phyloP scores from a whole-genome alignment of 2,888 invertebrate genomes.

The Drosophila tanythrix region DNA sequence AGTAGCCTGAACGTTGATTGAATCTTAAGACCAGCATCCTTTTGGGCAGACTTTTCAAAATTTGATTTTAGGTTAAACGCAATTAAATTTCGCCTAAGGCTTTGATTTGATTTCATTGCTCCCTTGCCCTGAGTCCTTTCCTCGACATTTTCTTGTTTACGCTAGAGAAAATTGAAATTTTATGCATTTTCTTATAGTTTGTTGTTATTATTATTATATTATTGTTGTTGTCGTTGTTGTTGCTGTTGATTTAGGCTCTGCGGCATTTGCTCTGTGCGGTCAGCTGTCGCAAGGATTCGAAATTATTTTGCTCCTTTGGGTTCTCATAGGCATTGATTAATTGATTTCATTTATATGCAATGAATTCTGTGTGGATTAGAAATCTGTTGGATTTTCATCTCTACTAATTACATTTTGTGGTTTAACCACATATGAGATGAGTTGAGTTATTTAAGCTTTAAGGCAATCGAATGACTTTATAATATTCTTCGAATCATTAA shows the following conservation, averaged over 20 bases:
- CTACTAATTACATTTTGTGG: constrained; percentile 75
- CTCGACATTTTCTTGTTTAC: constrained; percentile 56
- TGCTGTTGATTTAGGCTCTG: constrained; percentile 34
- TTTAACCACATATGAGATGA: constrained; percentile 27
- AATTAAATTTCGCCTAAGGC: constrained; percentile 76
- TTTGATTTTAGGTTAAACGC: constrained; percentile 81
- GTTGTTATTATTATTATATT: constrained; percentile 42
- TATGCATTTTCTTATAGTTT: constrained; percentile 54
- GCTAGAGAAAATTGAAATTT: constrained; percentile 75
- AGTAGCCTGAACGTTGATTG: constrained; percentile 71
- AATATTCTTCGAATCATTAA: constrained; percentile 29
- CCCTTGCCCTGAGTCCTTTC: background rate
- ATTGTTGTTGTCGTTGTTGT: constrained; percentile 25
- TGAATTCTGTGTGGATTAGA: constrained; percentile 29
- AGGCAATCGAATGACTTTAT: constrained; percentile 23
- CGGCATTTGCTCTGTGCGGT: constrained; percentile 52
- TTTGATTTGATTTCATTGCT: constrained; percentile 66
- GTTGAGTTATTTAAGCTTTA: constrained; percentile 14
- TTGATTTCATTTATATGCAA: constrained; percentile 46
- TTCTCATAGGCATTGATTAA: constrained; percentile 69
- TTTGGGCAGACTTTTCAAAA: constrained; percentile 56
- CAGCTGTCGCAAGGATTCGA: constrained; percentile 66
- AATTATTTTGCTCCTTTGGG: constrained; percentile 56
- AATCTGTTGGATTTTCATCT: constrained; percentile 23
- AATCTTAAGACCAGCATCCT: constrained; percentile 64